These are phyloP conservation scores for Petrophora chlorosata DNA, from an alignment of 2,888 invertebrate genomes.

Conservation along the genomic window DNA sequence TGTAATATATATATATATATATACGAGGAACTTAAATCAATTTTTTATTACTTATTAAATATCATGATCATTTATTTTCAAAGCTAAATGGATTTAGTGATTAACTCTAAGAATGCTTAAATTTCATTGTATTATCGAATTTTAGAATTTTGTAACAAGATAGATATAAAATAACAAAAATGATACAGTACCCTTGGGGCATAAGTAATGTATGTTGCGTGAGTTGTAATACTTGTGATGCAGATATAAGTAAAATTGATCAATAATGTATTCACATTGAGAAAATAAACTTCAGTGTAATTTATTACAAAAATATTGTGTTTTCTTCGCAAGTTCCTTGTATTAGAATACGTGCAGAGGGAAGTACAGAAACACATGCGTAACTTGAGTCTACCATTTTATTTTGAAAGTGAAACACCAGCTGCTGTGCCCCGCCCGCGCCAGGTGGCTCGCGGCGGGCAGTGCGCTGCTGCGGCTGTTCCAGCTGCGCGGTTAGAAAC, in stretches of 20 bases:
- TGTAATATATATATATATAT: slow-evolving; percentile 67
- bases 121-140: slow-evolving; percentile 78
- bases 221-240: slow-evolving; percentile 74
- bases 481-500: slow-evolving; percentile 40
- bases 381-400: slow-evolving; percentile 6
- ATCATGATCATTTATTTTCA: slow-evolving; percentile 79
- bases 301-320: slow-evolving; percentile 66
- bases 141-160: slow-evolving; percentile 77
- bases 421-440: neutral
- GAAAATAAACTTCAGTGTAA: slow-evolving; percentile 83
- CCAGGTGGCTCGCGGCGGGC: neutral
- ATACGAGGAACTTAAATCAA: slow-evolving; percentile 75
- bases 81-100: slow-evolving; percentile 79
- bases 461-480: slow-evolving; percentile 2
- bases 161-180: slow-evolving; percentile 59
- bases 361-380: slow-evolving; percentile 1
- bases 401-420: slow-evolving; percentile 10
- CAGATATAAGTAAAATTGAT: slow-evolving; percentile 67
- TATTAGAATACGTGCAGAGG: neutral
- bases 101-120: slow-evolving; percentile 79
- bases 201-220: slow-evolving; percentile 74
- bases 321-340: slow-evolving; percentile 35
- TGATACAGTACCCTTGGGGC: slow-evolving; percentile 59
- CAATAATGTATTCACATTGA: slow-evolving; percentile 80
- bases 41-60: slow-evolving; percentile 64